phyloP scores from a whole-genome alignment of 2,113 vertebrate species.

The Pardalotus punctatus region DNA sequence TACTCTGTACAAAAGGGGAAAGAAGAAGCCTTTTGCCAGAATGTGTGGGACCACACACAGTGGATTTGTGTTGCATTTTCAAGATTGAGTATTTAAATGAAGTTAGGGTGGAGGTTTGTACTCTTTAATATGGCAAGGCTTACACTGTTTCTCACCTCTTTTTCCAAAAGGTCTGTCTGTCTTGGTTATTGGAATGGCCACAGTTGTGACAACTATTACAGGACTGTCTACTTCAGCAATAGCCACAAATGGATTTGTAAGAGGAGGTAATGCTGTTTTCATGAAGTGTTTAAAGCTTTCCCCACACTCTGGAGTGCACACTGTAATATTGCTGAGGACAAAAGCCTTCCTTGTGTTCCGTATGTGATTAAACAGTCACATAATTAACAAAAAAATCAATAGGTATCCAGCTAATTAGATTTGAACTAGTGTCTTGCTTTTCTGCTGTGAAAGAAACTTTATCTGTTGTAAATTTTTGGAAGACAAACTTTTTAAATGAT shows the following conservation, averaged over 20 bases:
- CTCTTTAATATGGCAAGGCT: neutral
- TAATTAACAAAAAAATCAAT: neutral
- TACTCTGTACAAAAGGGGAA: neutral
- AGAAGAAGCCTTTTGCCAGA: neutral
- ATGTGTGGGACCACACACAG: neutral
- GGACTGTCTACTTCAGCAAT: slow-evolving; percentile 97
- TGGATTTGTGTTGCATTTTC: neutral
- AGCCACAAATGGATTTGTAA: slow-evolving; percentile 96
- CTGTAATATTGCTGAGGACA: neutral
- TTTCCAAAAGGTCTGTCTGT: slow-evolving; percentile 80
- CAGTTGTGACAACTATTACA: slow-evolving; percentile 95
- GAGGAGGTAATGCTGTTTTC: slow-evolving; percentile 86
- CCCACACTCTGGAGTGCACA: neutral
- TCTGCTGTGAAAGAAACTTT: neutral
- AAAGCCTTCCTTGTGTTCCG: neutral
- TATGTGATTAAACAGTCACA: neutral
- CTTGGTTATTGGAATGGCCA: slow-evolving; percentile 89
- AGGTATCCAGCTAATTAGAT: neutral
- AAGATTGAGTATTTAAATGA: neutral
- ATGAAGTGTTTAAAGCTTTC: neutral
- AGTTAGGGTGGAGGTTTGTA: neutral
- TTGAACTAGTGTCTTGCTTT: neutral
- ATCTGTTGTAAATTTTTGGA: neutral
- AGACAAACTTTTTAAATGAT: neutral
- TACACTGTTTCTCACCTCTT: neutral